Percentiles rank a stretch among this genome's conserved stretches.
Conservation (phyloP, 1,140 invertebrate species). For the Drosophila jambulina region DNA sequence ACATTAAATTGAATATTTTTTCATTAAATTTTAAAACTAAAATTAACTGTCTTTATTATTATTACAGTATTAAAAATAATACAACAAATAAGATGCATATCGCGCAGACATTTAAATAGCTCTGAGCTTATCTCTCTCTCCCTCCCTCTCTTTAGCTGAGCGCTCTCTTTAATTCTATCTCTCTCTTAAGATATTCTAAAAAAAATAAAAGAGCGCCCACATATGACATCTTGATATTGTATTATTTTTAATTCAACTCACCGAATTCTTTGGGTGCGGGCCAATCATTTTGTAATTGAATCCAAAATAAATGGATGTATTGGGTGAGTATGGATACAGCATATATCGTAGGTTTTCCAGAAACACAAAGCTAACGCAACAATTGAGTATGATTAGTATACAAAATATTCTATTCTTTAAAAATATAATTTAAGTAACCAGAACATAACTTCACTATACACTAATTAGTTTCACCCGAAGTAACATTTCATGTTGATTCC, state of each 20-base stretch:
- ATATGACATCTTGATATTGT: neutral
- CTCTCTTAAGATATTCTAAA: too few relatives aligned
- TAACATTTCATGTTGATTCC: neutral
- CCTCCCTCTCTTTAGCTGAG: too few relatives aligned
- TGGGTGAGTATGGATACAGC: conserved; percentile 90
- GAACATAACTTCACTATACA: neutral
- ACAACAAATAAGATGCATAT: too few relatives aligned
- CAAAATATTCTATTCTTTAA: too few relatives aligned
- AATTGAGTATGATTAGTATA: neutral
- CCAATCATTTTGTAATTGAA: conserved; percentile 90
- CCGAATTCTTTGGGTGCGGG: conserved; percentile 34
- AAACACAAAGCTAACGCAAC: conserved; percentile 87
- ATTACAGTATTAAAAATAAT: neutral
- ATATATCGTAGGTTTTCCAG: conserved; percentile 96
- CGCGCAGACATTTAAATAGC: too few relatives aligned
- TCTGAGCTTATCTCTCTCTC: too few relatives aligned
- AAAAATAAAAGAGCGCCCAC: neutral
- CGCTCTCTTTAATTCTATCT: too few relatives aligned
- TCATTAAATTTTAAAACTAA: too few relatives aligned
- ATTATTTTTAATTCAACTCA: conserved; percentile 9
- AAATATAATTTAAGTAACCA: neutral
- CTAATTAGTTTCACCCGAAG: neutral
- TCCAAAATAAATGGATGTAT: conserved; percentile 93
- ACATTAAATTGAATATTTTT: too few relatives aligned
- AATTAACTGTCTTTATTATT: too few relatives aligned